A percentile compares a stretch with the other conserved stretches of the same genome.
Evolutionary conservation across 2,888 invertebrate species (phyloP).

Genomic region (Drosophila mettleri): DNA sequence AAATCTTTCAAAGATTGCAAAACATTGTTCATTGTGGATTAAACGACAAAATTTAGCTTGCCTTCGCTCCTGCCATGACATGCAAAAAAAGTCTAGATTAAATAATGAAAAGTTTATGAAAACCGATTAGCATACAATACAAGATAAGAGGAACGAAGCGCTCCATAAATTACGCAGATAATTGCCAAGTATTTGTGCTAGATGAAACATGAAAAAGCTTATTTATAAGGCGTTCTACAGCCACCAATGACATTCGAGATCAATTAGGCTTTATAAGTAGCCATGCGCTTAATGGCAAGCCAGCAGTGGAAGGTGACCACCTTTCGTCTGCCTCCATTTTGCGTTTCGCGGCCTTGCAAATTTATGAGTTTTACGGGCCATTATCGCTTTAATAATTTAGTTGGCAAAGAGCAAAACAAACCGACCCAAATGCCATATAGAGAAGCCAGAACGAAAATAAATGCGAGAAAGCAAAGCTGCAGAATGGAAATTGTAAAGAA

Average conservation of each 20-base stretch:
- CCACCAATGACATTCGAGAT: constrained; percentile 31
- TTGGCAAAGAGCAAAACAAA: constrained; percentile 35
- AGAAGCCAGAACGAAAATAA: constrained; percentile 17
- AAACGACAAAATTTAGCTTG: constrained; percentile 23
- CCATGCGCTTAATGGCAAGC: constrained; percentile 49
- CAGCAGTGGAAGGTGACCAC: constrained; percentile 14
- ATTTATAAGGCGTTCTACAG: constrained; percentile 3
- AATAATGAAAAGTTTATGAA: constrained; percentile 61
- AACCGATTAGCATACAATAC: constrained; percentile 53
- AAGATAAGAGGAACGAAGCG: constrained; percentile 9
- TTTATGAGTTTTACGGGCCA: constrained; percentile 68
- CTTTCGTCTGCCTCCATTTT: constrained; percentile 38
- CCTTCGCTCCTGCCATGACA: constrained; percentile 18
- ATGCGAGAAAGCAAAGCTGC: constrained; percentile 8
- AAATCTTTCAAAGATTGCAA: constrained; percentile 37
- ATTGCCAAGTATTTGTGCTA: constrained; percentile 15
- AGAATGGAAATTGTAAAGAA: constrained; percentile 29
- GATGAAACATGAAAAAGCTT: constrained; percentile 6
- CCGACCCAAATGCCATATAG: constrained; percentile 17
- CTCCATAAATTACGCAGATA: constrained; percentile 27
- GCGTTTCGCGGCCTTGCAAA: constrained; percentile 48
- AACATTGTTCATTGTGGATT: constrained; percentile 23
- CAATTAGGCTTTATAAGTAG: constrained; percentile 52
- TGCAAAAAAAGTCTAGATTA: constrained; percentile 36
- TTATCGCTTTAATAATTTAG: constrained; percentile 77